Base-by-base conservation (phyloP, 1,140 invertebrate genomes). In the Ladona fulva region DNA sequence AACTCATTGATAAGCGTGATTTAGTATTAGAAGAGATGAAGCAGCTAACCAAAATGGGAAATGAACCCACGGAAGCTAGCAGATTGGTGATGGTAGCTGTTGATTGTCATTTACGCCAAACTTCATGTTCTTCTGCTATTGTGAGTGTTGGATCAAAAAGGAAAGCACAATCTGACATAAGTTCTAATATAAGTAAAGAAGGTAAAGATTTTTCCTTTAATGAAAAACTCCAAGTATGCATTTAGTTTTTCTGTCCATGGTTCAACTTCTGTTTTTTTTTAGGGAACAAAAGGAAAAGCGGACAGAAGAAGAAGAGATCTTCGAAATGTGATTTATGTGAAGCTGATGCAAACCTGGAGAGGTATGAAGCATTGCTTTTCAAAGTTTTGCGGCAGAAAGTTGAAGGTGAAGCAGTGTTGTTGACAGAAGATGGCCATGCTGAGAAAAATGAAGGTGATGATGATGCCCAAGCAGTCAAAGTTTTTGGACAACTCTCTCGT, bases 81-180 rank as follows among this genome's bases (percentile, higher is more conserved):
- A 16, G 52, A 19, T 84, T 92, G 24, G 86, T 92, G 22, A 83
- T 87, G 75, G 79, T 81, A 77, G 90, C 91, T 1, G 88, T 90
- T 25, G 85, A 88, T 76, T 94, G 93, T 81, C 93, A 93, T 84
- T 86, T 94, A 59, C 83, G 90, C 74, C 87, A 42, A 22, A 19
- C 52, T 6, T 66, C 52, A 16, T 66, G 52, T 22, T 66, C 52
- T 12, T 16, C 52, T 66, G 52, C 52, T 66, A 66, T 66, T 66
- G 52, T 66, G 52, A 66, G 52, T 75, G 24, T 37, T n/a, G 24
- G 74, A 24, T 14, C 74, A 14, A 75, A 37, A 25, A 75, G 29
- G 16, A 37, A 75, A 75, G 5, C 16, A 24, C 16, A 25, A 3
- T 75, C 24, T 24, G 74, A 25, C 1, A n/a, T 25, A 25, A 75